Evolutionary conservation across 1,140 invertebrate genomes (phyloP).

Genomic region (Venustaconcha ellipsiformis): DNA sequence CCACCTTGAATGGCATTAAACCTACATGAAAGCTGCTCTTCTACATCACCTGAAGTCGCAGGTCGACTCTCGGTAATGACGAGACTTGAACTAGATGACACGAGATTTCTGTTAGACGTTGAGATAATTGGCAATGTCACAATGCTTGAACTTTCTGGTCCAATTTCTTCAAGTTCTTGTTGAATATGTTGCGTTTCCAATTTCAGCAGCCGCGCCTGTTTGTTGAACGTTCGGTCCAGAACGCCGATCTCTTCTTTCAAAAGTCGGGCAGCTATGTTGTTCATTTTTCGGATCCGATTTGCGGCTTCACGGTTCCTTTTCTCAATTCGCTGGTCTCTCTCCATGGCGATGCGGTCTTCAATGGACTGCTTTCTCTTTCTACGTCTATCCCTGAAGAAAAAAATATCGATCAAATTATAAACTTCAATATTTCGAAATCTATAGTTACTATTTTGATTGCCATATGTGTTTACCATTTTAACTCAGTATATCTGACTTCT

Average conservation of each 20-base stretch:
- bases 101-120: slow-evolving; percentile 6
- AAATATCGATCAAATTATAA: neutral
- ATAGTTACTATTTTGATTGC: too few relatives aligned
- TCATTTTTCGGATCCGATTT: slow-evolving; percentile 15
- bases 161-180: neutral
- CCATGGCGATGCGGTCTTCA: slow-evolving; percentile 21
- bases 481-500: too few relatives aligned
- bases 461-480: too few relatives aligned
- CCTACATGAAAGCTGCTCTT: slow-evolving; percentile 4
- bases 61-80: neutral
- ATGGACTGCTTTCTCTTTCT: slow-evolving; percentile 3
- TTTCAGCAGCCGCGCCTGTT: neutral
- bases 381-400: slow-evolving; percentile 10
- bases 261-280: slow-evolving; percentile 17
- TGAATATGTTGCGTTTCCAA: neutral
- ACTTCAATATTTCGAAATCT: too few relatives aligned
- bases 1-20: slow-evolving; percentile 10
- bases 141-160: neutral
- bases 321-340: slow-evolving; percentile 1
- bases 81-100: neutral
- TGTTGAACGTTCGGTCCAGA: neutral
- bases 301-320: slow-evolving; percentile 6
- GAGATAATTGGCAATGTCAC: neutral
- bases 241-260: slow-evolving; percentile 11
- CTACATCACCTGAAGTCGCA: slow-evolving; percentile 7